Conservation (phyloP, 1,140 invertebrate species). For the Tetragonula clypearis region DNA sequence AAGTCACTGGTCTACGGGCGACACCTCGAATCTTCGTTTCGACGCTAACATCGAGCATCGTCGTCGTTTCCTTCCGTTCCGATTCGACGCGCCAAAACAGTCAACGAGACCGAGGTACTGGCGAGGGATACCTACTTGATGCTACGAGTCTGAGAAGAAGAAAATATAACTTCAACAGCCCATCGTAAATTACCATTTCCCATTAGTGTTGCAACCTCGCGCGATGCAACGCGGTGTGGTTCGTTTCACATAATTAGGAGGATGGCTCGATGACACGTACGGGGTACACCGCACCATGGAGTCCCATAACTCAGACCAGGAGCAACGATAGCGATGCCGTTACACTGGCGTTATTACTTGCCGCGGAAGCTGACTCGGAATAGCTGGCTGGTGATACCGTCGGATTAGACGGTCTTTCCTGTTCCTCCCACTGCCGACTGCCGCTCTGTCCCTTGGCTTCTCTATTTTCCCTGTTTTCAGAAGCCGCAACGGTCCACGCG, state of each 20-base stretch:
- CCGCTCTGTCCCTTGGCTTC: neutral
- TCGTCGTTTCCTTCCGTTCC: neutral
- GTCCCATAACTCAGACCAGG: slow-evolving; percentile 36
- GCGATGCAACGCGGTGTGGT: slow-evolving; percentile 34
- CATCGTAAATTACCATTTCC: slow-evolving; percentile 46
- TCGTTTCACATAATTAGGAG: slow-evolving; percentile 53
- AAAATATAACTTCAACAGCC: slow-evolving; percentile 15
- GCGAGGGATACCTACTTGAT: neutral
- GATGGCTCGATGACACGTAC: slow-evolving; percentile 53
- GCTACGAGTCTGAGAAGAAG: neutral
- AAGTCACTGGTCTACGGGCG: neutral
- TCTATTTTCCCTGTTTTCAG: slow-evolving; percentile 38
- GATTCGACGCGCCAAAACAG: neutral
- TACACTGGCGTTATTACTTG: slow-evolving; percentile 50
- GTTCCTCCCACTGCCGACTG: neutral
- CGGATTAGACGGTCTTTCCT: slow-evolving; percentile 51
- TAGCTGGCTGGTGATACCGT: slow-evolving; percentile 42
- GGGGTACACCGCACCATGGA: slow-evolving; percentile 36
- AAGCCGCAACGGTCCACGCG: slow-evolving; percentile 15
- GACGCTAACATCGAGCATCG: no score
- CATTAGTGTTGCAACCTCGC: slow-evolving; percentile 26
- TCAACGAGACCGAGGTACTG: no score
- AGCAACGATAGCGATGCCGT: slow-evolving; percentile 49
- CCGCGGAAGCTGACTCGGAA: slow-evolving; percentile 49
- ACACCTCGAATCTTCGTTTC: neutral